Base-by-base conservation (phyloP, 2,797 vertebrate species). In the Danio choprae region DNA sequence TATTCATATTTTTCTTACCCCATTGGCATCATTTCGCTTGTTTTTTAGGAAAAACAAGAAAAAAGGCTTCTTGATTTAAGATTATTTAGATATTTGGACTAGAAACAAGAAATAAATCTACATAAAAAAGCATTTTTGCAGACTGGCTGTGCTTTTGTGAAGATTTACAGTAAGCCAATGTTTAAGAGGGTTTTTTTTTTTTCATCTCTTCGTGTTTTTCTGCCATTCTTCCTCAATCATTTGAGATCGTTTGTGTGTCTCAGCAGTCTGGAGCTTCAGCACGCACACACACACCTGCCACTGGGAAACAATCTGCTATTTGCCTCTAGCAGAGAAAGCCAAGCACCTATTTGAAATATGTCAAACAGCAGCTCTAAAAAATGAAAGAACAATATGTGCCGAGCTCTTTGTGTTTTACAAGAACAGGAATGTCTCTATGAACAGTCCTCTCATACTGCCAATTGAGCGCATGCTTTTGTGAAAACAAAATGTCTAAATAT, bases 311-410 rank as follows among this genome's bases (percentile, higher is more conserved):
- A 63, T 69, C 73, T 48, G 51, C 74, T 38, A 59, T 62, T 18
- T 20, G 55, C 73, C 79, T 64, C 68, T 64, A 68, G 75, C 77
- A 20, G 65, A 80, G 46, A 29, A 41, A 44, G 63, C 68, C 56
- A 71, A 71, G 29, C 65, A 18, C 44, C 46, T 20, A 6, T 15
- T 40, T 22, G 20, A 76, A 81, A 43, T 62, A 48, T 62, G 72
- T 44, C 63, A 67, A 58, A 74, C 22, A 68, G 36, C 48, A 72
- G 18, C 62, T 63, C 12, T 64, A 64, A 7, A 22, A 74, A 75
- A 29, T 4, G 12, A 65, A 76, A 55, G 48, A 55, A 65, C n/a
- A 43, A 53, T 20, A 59, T 63, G 16, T 77, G 38, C 16, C 8
- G 7, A 38, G 41, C 70, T 38, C 38, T 50, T 13, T 69, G 64